Percentiles rank a stretch among this genome's conserved stretches.
Evolutionary conservation across 2,797 vertebrate genomes (phyloP).

Genomic region (Graptemys geographica): DNA sequence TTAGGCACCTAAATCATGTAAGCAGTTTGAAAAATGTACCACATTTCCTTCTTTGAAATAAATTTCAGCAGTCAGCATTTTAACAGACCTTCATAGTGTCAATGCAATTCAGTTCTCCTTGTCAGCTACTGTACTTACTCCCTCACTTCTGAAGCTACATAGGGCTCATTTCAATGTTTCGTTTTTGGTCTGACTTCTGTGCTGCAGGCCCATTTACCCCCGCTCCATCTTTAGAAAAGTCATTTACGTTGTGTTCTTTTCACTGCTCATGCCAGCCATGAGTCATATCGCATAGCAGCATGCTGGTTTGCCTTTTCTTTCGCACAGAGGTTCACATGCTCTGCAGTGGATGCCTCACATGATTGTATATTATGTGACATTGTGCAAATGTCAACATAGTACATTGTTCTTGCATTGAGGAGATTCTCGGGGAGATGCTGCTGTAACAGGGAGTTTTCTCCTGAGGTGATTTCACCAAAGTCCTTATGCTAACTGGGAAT

Average conservation of each 20-base stretch:
- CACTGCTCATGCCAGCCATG: background rate
- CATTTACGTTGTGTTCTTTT: background rate
- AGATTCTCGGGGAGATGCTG: conserved; percentile 5
- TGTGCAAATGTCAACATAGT: conserved; percentile 30
- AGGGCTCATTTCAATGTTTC: background rate
- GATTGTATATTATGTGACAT: conserved; percentile 55
- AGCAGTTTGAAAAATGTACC: background rate
- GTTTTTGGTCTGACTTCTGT: background rate
- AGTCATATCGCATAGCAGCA: background rate
- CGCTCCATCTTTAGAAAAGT: background rate
- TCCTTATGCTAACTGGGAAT: background rate
- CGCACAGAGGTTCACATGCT: conserved; percentile 16
- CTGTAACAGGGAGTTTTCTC: conserved; percentile 30
- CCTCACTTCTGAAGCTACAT: background rate
- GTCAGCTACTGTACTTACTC: background rate
- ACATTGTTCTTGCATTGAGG: conserved; percentile 62
- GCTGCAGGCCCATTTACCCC: background rate
- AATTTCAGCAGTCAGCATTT: background rate
- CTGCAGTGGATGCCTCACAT: conserved; percentile 3
- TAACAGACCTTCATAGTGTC: background rate
- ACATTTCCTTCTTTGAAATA: background rate
- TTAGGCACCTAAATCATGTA: background rate
- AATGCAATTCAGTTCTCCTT: background rate
- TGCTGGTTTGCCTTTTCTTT: conserved; percentile 21
- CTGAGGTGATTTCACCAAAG: background rate